Base-by-base conservation (phyloP, 1,140 invertebrate species). In the Drosophila bipectinata region DNA sequence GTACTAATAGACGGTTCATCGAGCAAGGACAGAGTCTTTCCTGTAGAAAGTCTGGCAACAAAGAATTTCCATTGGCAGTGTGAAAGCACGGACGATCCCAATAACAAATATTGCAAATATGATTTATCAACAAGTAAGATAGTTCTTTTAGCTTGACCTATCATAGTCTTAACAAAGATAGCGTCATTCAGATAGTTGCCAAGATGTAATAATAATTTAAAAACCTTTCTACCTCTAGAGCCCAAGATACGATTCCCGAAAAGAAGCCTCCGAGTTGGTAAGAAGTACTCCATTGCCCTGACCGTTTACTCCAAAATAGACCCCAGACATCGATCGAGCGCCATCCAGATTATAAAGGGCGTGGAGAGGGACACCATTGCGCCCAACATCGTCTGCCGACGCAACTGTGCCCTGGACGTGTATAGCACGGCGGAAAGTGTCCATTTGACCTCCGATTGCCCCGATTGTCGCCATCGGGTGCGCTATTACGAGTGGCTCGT, bases 401-500 rank as follows among this genome's bases (percentile, higher is more conserved):
- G 41, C 0, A 76, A 76, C 39, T 76, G 72, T 24, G 14, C 4
- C 3, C 1, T 55, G 4, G 26, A 45, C 0, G 9, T 55, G 1
- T 76, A 41, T 14, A 21, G 49, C 1, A 15, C 72, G 0, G 0
- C 21, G 0, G 51, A 76, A 0, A 76, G 62, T 7, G 10, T 59
- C 0, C 54, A 67, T 1, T 8, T 76, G 8, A 8, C 1, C 3
- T 49, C 55, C 4, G 7, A 34, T 0, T 76, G 72, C 8, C 0
- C 7, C 0, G 62, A 76, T 14, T 76, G 72, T 14, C 5, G 7
- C 10, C 15, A 7, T 0, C 3, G 3, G 9, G 8, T 14, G 8
- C 2, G 8, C 1, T 9, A 8, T 0, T 68, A 60, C n/a, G 51
- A 67, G 32, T 76, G 72, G 72, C 76, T 54, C 49, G 15, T 67